These are phyloP conservation scores for Erpornis zantholeuca DNA, from an alignment of 2,113 vertebrate species.

Conservation along the genomic window DNA sequence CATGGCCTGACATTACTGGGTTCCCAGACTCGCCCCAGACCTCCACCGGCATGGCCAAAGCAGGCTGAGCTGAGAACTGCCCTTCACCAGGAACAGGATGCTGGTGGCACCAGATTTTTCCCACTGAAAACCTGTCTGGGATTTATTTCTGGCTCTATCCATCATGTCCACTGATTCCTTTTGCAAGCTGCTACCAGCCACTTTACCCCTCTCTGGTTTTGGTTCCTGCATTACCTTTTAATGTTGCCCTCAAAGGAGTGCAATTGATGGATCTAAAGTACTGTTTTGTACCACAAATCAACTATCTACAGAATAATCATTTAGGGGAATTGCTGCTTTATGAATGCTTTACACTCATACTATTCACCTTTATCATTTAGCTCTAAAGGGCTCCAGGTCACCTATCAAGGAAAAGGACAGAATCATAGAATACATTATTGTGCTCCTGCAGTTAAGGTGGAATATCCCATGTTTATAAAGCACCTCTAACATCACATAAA, in stretches of 20 bases:
- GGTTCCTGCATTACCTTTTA: not conserved
- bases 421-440: not conserved
- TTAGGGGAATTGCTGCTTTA: not conserved
- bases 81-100: not conserved
- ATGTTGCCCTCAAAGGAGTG: not conserved
- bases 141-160: not conserved
- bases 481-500: not conserved
- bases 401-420: not conserved
- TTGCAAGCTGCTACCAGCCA: not conserved
- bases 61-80: not conserved
- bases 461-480: not conserved
- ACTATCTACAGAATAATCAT: not conserved
- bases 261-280: not conserved
- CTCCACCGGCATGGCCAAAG: accelerated
- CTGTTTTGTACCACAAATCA: not conserved
- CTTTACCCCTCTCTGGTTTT: not conserved
- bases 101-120: not conserved
- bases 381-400: not conserved
- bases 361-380: not conserved
- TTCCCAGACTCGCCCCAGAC: not conserved
- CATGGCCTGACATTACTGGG: not conserved
- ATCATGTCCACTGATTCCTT: not conserved
- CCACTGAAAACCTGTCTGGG: not conserved
- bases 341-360: not conserved
- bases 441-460: not conserved